These are phyloP conservation scores for Euphysa ruthae DNA, from an alignment of 30 jellyfish, hydroid and myxozoan genomes.

Conservation along the genomic window DNA sequence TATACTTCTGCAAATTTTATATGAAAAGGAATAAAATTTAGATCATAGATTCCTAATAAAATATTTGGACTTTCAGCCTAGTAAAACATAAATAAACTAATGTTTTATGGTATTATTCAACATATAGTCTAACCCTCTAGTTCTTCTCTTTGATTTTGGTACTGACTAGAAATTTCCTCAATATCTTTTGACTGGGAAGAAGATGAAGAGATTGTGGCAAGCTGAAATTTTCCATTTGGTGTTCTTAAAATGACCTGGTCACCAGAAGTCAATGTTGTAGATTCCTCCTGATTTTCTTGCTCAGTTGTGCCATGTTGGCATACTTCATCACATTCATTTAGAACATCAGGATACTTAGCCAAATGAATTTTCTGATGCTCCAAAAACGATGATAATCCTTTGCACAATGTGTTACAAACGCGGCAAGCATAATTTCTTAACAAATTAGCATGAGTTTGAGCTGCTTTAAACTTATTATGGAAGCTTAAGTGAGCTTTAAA, in stretches of 20 bases:
- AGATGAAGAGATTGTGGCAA: background rate
- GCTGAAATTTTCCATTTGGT: background rate
- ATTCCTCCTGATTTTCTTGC: background rate
- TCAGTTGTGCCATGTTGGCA: too few species aligned
- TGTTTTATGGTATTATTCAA: too few species aligned
- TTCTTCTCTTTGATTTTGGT: too few species aligned
- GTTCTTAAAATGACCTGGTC: background rate
- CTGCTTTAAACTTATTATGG: background rate
- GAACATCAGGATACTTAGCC: conserved; percentile 1
- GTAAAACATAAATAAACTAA: too few species aligned
- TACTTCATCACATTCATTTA: background rate
- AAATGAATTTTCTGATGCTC: conserved; percentile 18
- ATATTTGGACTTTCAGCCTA: too few species aligned
- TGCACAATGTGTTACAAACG: conserved; percentile 6
- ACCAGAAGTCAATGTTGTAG: background rate
- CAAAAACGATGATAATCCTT: conserved; percentile 15
- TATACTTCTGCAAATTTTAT: too few species aligned
- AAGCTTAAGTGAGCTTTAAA: conserved; percentile 1
- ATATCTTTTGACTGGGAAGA: too few species aligned
- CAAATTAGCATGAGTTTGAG: background rate
- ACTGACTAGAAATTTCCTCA: too few species aligned
- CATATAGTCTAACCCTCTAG: too few species aligned
- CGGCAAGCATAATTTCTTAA: conserved; percentile 4
- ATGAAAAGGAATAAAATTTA: too few species aligned
- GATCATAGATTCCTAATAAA: too few species aligned